Evolutionary conservation across 2,888 invertebrate genomes (phyloP).

Genomic region (Diplolepis rosae): DNA sequence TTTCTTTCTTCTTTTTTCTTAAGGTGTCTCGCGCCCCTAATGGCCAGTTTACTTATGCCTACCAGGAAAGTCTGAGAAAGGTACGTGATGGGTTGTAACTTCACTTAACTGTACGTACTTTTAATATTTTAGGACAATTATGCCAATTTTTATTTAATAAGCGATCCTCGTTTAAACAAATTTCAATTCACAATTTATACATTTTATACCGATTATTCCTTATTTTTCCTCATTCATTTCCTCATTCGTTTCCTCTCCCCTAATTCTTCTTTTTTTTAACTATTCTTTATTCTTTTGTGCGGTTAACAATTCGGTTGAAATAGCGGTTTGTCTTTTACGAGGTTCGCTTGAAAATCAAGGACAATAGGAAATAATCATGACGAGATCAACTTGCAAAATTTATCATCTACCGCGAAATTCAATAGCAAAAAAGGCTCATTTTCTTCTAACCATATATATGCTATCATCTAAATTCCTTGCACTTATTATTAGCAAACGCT

Average conservation of each 20-base stretch:
- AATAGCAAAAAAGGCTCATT: neutral
- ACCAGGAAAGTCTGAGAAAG: conserved; percentile 79
- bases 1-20: conserved; percentile 77
- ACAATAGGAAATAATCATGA: neutral
- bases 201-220: too few species aligned
- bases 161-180: conserved; percentile 22
- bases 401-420: neutral
- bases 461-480: neutral
- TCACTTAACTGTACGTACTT: conserved; percentile 61
- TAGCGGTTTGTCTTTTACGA: neutral
- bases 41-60: conserved; percentile 81
- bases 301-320: conserved; percentile 45
- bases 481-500: neutral
- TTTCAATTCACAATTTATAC: neutral
- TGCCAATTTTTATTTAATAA: conserved; percentile 33
- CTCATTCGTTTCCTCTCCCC: neutral
- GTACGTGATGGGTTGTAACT: conserved; percentile 63
- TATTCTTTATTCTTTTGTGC: neutral
- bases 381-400: neutral
- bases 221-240: neutral
- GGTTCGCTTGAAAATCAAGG: neutral
- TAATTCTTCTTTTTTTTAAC: neutral
- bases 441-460: too few species aligned
- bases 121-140: conserved; percentile 33
- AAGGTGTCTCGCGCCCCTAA: conserved; percentile 80